Evolutionary conservation across 2,797 vertebrate species (phyloP), one percentile per base, ranked within the genome.

Genomic region (Neomorphus geoffroyi): DNA sequence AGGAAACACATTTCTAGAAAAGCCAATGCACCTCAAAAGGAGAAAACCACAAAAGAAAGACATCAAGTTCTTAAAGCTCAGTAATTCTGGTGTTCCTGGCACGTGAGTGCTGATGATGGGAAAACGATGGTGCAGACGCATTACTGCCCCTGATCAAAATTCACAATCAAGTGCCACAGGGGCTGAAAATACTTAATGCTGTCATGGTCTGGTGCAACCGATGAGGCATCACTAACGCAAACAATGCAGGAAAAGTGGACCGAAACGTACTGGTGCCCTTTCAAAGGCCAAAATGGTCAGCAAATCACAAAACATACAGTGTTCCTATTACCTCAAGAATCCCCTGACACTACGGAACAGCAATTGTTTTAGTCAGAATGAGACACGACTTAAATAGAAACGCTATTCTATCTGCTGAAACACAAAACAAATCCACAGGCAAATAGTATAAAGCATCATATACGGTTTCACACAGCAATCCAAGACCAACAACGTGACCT

Each of bases 331-430:
- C 81, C 94, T 95, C 84, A 82, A 28, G 86, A 92, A 88, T 82
- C 88, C 78, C 93, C 91, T 89, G 92, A 92, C 74, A 18, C 74
- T 43, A 58, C 64, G 67, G 92, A 94, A 80, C 66, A 64, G 65
- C 78, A 50, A 77, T 90, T 94, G 88, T 91, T 96, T 88, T 82
- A 57, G 74, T 84, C 71, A 53, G 93, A 95, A 92, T 58, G 84
- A 86, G 75, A 53, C 41, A 60, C 7, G 77, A 91, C 82, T 95
- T 89, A 92, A 92, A 96, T 83, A 90, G 92, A 83, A 94, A 96
- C 62, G 86, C 92, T 80, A 56, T 85, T 94, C 90, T 85, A 13
- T 71, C 74, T 86, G 71, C 86, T 83, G 88, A 71, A 72, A 82
- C 78, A 54, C 85, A 54, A 54, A 95, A 57, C 86, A 92, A 92